Conservation (phyloP, 2,888 invertebrate genomes). For the Zonitis immaculata region DNA sequence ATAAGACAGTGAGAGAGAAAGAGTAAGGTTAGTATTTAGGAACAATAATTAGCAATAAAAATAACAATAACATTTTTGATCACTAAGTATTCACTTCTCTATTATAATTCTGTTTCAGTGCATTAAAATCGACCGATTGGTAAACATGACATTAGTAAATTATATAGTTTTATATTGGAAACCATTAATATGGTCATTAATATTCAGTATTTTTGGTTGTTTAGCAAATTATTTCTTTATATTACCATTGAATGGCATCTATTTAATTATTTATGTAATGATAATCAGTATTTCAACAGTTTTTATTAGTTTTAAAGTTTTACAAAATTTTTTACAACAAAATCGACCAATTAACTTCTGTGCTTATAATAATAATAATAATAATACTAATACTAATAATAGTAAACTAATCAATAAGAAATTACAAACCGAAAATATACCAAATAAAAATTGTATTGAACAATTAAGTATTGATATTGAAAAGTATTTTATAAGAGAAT, state of each 20-base stretch:
- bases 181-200: slow-evolving; percentile 5
- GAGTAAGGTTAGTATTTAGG: too few species aligned
- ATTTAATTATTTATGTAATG: slow-evolving; percentile 11
- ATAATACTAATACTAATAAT: slow-evolving; percentile 17
- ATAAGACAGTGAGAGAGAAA: too few species aligned
- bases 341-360: slow-evolving; percentile 41
- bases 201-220: slow-evolving; percentile 5
- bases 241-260: slow-evolving; percentile 12
- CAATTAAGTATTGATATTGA: slow-evolving; percentile 48
- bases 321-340: slow-evolving; percentile 54
- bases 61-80: too few species aligned
- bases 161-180: slow-evolving; percentile 14
- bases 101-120: too few species aligned
- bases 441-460: slow-evolving; percentile 26
- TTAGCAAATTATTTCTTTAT: slow-evolving; percentile 7
- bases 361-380: slow-evolving; percentile 5
- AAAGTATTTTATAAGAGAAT: slow-evolving; percentile 48
- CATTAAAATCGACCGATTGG: too few species aligned
- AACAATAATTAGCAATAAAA: too few species aligned
- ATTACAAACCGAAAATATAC: neutral
- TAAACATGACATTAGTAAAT: slow-evolving; percentile 1
- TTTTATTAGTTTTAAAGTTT: slow-evolving; percentile 51
- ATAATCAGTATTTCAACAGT: slow-evolving; percentile 7
- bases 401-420: too few species aligned
- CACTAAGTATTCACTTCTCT: too few species aligned